Conservation (phyloP, 2,797 vertebrate species). For the Crypturellus tataupa region DNA sequence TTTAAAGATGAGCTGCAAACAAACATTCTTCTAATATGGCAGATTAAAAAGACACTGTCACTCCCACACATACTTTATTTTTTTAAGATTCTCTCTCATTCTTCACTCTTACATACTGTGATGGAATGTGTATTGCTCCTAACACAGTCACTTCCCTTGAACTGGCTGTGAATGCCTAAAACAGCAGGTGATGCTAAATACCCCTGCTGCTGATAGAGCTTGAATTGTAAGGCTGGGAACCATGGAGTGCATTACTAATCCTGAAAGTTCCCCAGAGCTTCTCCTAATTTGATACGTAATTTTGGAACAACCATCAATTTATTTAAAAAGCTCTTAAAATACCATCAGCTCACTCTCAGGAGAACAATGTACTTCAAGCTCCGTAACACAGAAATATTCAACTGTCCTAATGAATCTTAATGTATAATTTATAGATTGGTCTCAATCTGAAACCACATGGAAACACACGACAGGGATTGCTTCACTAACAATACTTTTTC, state of each 20-base stretch:
- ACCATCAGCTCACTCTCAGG: background rate
- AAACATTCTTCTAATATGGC: background rate
- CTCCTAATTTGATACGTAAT: background rate
- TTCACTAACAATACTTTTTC: background rate
- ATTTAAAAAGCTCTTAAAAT: background rate
- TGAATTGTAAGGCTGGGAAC: too few relatives aligned
- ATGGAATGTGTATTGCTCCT: background rate
- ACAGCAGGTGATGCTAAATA: background rate
- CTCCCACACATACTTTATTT: too few relatives aligned
- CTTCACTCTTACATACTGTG: background rate
- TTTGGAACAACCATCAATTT: background rate
- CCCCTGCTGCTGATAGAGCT: background rate
- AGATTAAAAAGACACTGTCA: background rate
- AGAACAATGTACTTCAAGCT: background rate
- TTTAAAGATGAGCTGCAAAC: background rate
- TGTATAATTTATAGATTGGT: background rate
- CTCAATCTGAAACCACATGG: background rate
- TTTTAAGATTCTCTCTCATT: too few relatives aligned
- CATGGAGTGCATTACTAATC: background rate
- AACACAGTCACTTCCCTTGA: background rate
- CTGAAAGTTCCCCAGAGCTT: background rate
- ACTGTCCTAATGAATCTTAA: background rate
- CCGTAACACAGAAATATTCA: background rate
- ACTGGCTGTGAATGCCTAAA: accelerated
- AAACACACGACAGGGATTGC: background rate